Percentiles rank a stretch among this genome's conserved stretches.
Conservation (phyloP, 92 coral and sea anemone species). For the Virgularia gustaviana region DNA sequence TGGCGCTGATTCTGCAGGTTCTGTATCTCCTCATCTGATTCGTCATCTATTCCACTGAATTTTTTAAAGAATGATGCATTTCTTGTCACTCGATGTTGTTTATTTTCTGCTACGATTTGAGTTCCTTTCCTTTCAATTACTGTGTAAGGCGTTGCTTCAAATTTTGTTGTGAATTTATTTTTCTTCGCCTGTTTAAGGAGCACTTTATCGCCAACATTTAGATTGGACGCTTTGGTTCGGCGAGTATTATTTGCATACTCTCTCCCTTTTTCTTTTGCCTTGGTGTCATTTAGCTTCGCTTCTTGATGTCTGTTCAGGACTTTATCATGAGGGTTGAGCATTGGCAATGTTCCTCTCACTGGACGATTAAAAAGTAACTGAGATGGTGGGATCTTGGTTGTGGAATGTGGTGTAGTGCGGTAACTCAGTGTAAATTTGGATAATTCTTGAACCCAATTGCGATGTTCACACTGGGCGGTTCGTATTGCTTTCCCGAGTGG, state of each 20-base stretch:
- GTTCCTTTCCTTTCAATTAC: conserved; percentile 48
- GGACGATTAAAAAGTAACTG: conserved; percentile 43
- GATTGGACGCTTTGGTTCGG: conserved; percentile 6
- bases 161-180: conserved; percentile 37
- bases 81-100: conserved; percentile 2
- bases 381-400: conserved; percentile 44
- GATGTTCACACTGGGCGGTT: not conserved
- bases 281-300: conserved; percentile 12
- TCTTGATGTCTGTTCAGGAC: conserved; percentile 19
- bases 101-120: conserved; percentile 26
- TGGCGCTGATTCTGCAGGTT: conserved; percentile 27
- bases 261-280: conserved; percentile 5
- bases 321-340: conserved; percentile 19
- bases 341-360: conserved; percentile 38
- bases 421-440: not conserved
- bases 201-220: conserved; percentile 18
- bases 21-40: conserved; percentile 17
- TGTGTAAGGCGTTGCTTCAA: conserved; percentile 32
- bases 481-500: not conserved
- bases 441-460: conserved; percentile 5
- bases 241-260: conserved; percentile 33
- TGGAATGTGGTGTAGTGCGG: conserved; percentile 29
- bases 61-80: conserved; percentile 42
- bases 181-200: not conserved
- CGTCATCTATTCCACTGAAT: not conserved